Evolutionary conservation across 2,888 invertebrate species (phyloP).

Genomic region (Stenurella melanura): DNA sequence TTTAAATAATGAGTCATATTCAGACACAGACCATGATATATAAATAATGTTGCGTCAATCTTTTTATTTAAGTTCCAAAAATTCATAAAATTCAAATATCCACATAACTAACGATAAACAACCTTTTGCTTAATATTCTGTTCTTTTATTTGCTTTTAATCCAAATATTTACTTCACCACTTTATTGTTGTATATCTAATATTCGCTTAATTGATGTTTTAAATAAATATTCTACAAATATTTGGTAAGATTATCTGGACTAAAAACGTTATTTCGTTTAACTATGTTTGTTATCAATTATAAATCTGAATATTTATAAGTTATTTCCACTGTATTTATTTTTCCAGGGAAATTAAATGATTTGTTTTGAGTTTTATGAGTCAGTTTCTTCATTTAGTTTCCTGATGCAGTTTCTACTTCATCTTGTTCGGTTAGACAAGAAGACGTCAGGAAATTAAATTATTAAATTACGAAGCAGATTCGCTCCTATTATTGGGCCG

Average conservation of each 20-base stretch:
- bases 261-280: background rate
- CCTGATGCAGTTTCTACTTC: too few species aligned
- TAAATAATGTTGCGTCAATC: slow-evolving; percentile 4
- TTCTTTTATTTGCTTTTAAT: slow-evolving; percentile 19
- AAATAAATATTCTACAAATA: slow-evolving; percentile 34
- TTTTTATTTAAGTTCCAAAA: slow-evolving; percentile 21
- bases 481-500: too few species aligned
- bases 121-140: slow-evolving; percentile 20
- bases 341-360: background rate
- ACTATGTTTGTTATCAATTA: background rate
- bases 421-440: too few species aligned
- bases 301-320: background rate
- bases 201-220: slow-evolving; percentile 36
- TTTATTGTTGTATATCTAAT: slow-evolving; percentile 37
- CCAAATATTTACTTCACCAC: slow-evolving; percentile 29
- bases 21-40: background rate
- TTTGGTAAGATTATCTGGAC: background rate
- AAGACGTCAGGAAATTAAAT: too few species aligned
- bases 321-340: background rate
- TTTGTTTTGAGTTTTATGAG: background rate
- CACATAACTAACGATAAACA: slow-evolving; percentile 30
- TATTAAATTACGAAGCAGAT: too few species aligned
- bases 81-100: slow-evolving; percentile 20
- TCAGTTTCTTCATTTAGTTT: too few species aligned
- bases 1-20: background rate